Base-by-base conservation (phyloP, 2,888 invertebrate genomes). In the Geophilus truncorum region DNA sequence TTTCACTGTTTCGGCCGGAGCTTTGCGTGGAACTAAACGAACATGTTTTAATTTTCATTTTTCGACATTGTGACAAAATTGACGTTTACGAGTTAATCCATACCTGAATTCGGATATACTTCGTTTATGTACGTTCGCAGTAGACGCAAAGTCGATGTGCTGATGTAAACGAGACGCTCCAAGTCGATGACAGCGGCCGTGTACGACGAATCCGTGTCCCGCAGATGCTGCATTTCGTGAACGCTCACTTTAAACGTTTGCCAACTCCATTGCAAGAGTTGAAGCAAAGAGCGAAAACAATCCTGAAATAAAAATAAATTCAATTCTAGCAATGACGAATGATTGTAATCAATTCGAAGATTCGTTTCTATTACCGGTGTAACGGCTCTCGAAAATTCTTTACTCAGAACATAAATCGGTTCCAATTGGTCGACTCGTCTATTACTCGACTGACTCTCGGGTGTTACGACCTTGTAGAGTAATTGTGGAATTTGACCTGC, bases 401-500 rank as follows among this genome's bases (percentile, higher is more conserved):
- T 92, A n/a, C 93, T 92, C 5, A 97, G 89, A 40, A 93, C 90
- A 85, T 94, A 93, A n/a, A 96, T 92, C 0, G 95, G 93, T 86
- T 96, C 96, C 0, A 88, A 82, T 75, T 85, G 86, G 82, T 91
- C 89, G 82, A 89, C 85, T 82, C 90, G 90, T 85, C 88, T 86
- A 86, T 87, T 87, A 86, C 91, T 83, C 51, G 90, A 89, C 84
- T 91, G 91, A 82, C 90, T 91, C 85, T 93, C 93, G 15, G 91
- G 91, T 0, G 92, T 90, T 10, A 92, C 90, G 25, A 92, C 89
- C 84, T 93, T 91, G 86, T 93, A 94, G 10, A 93, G 87, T 34
- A 98, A 89, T 85, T 95, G 95, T 0, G 98, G 98, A 84, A 99
- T 96, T 88, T 99, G 98, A 0, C 98, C 98, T 0, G 96, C 97